Conservation (phyloP, 2,888 invertebrate species). For the Fragum sueziense region DNA sequence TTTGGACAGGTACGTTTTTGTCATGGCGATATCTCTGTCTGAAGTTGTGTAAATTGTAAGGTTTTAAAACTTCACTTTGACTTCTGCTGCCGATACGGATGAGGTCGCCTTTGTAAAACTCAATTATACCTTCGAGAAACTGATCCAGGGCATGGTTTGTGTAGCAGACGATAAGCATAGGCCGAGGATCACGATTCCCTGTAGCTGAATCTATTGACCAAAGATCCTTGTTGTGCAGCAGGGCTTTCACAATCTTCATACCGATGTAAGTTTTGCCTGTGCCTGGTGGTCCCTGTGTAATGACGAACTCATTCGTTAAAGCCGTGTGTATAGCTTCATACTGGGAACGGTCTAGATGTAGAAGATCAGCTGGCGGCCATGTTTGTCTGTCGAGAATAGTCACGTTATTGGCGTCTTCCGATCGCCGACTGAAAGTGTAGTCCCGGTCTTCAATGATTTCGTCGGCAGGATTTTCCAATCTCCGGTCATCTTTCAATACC, state of each 20-base stretch:
- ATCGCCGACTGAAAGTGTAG: conserved; percentile 42
- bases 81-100: conserved; percentile 79
- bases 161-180: conserved; percentile 81
- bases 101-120: conserved; percentile 69
- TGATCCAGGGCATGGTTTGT: conserved; percentile 82
- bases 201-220: conserved; percentile 78
- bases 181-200: conserved; percentile 65
- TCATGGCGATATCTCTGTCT: conserved; percentile 49
- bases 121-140: conserved; percentile 80
- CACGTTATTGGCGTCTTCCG: conserved; percentile 41
- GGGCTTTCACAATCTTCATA: conserved; percentile 87
- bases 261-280: conserved; percentile 93
- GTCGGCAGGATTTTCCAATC: conserved; percentile 34
- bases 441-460: neutral
- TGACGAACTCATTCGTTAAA: conserved; percentile 76
- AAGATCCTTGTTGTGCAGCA: conserved; percentile 85
- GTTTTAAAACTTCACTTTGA: conserved; percentile 69
- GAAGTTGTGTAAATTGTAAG: conserved; percentile 55
- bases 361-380: conserved; percentile 62
- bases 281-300: conserved; percentile 88
- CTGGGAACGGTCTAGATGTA: conserved; percentile 78
- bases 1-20: conserved; percentile 42
- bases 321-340: conserved; percentile 74
- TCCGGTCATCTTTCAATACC: conserved; percentile 44
- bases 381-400: conserved; percentile 25